Percentiles rank a stretch among this genome's conserved stretches.
Evolutionary conservation across 2,888 invertebrate genomes (phyloP).

Genomic region (Lepidonotus clava): DNA sequence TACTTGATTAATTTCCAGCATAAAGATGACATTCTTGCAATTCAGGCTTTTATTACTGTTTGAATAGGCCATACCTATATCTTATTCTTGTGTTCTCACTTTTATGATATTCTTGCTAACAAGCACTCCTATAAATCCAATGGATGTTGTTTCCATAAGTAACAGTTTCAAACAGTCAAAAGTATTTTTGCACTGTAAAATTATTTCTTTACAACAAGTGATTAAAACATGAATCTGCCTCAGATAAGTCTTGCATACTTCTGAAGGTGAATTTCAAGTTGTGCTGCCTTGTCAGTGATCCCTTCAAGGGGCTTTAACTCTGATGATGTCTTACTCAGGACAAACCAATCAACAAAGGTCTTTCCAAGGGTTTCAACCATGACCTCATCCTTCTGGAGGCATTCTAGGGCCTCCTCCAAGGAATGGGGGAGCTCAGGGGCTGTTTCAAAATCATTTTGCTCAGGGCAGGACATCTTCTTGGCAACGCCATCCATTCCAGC

Average conservation of each 20-base stretch:
- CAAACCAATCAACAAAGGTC: conserved; percentile 64
- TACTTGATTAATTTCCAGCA: too few species aligned
- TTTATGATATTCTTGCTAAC: too few species aligned
- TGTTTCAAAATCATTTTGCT: background rate
- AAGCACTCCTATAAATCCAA: too few species aligned
- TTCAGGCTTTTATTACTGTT: too few species aligned
- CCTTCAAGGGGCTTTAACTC: background rate
- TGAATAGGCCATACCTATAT: too few species aligned
- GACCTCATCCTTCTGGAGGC: conserved; percentile 57
- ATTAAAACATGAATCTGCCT: too few species aligned
- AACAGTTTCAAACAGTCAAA: too few species aligned
- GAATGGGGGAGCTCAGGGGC: conserved; percentile 55
- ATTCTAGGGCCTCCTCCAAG: conserved; percentile 61
- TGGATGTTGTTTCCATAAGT: too few species aligned
- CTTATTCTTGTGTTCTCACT: too few species aligned
- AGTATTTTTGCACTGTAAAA: too few species aligned
- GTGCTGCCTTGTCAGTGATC: background rate
- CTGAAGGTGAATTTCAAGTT: background rate
- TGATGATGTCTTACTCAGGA: background rate
- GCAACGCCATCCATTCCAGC: conserved; percentile 64
- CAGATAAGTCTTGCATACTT: background rate
- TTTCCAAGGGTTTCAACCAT: conserved; percentile 60
- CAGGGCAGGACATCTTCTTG: conserved; percentile 50
- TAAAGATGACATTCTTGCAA: too few species aligned
- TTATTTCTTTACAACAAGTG: too few species aligned